Evolutionary conservation across 2,888 invertebrate genomes (phyloP).

Genomic region (Pseudococcus jackbeardsleyi): DNA sequence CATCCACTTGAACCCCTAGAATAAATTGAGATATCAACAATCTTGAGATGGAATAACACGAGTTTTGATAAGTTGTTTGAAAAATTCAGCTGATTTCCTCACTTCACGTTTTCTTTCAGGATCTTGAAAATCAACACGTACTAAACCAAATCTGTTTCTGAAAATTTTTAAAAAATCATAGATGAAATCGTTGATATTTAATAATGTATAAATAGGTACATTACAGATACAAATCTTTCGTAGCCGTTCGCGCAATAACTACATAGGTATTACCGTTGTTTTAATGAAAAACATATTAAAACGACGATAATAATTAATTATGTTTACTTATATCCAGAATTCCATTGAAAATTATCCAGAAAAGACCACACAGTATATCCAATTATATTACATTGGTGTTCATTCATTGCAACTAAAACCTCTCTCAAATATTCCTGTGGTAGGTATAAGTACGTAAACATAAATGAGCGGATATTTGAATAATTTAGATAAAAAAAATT

Average conservation of each 20-base stretch:
- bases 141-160: constrained; percentile 80
- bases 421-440: constrained; percentile 70
- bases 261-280: too few species aligned
- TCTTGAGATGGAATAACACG: constrained; percentile 4
- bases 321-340: constrained; percentile 79
- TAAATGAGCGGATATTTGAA: background rate
- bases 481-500: background rate
- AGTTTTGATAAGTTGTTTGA: constrained; percentile 38
- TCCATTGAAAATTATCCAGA: constrained; percentile 88
- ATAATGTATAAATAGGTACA: background rate
- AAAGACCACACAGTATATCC: constrained; percentile 85
- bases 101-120: constrained; percentile 78
- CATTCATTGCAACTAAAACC: constrained; percentile 72
- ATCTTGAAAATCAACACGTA: constrained; percentile 79
- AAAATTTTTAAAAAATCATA: constrained; percentile 68
- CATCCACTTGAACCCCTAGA: too few species aligned
- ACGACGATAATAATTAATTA: background rate
- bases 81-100: constrained; percentile 71
- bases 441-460: background rate
- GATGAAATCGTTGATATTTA: background rate
- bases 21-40: too few species aligned
- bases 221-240: background rate
- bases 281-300: too few species aligned
- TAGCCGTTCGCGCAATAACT: background rate
- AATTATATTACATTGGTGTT: constrained; percentile 73